A percentile compares a stretch with the other conserved stretches of the same genome.
Conservation (phyloP, 2,888 invertebrate species). For the Volucella bombylans region DNA sequence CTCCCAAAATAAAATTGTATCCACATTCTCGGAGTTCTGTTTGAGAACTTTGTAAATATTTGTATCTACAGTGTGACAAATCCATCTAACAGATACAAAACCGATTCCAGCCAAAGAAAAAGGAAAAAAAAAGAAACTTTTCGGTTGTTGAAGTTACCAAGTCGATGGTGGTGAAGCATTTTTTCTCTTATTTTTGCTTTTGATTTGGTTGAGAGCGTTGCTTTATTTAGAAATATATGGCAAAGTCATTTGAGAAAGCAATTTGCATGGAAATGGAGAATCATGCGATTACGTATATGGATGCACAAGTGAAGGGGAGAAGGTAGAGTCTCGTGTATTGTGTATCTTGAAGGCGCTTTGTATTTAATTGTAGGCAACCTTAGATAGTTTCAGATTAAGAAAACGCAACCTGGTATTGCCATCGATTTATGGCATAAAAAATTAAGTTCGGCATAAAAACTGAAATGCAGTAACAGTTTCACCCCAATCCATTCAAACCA, state of each 20-base stretch:
- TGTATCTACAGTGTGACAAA: conserved; percentile 55
- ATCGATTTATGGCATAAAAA: too few species aligned
- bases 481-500: too few species aligned
- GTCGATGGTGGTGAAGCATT: conserved; percentile 8
- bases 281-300: conserved; percentile 32
- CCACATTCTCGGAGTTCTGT: conserved; percentile 47
- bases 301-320: neutral
- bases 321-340: conserved; percentile 24
- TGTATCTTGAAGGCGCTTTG: neutral
- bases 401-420: too few species aligned
- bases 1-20: conserved; percentile 46
- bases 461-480: too few species aligned
- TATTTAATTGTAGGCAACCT: too few species aligned
- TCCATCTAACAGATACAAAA: conserved; percentile 52
- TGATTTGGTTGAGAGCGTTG: conserved; percentile 18
- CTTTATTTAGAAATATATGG: conserved; percentile 60
- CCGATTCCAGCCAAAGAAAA: conserved; percentile 13
- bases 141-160: conserved; percentile 30
- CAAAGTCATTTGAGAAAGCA: conserved; percentile 68
- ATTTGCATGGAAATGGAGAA: conserved; percentile 71
- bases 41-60: conserved; percentile 69
- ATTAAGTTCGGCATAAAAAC: too few species aligned
- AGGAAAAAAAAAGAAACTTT: conserved; percentile 23
- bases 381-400: too few species aligned
- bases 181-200: conserved; percentile 20